Evolutionary conservation across 2,797 vertebrate species (phyloP).

Genomic region (Rhinatrema bivittatum): DNA sequence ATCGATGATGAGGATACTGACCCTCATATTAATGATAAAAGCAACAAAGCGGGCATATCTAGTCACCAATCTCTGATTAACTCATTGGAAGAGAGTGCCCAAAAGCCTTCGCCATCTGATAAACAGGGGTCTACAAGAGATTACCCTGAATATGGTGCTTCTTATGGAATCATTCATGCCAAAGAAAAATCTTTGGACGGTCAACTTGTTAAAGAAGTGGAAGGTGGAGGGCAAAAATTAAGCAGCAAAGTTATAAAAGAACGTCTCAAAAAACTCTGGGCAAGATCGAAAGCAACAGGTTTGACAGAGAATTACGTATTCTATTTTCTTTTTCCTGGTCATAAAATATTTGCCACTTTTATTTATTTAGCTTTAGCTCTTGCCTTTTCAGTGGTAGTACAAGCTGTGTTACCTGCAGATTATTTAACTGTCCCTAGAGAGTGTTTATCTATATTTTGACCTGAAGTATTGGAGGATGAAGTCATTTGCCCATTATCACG

Average conservation of each 20-base stretch:
- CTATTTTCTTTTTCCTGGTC: too few relatives aligned
- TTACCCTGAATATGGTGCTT: constrained; percentile 10
- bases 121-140: constrained; percentile 4
- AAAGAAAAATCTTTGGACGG: neutral
- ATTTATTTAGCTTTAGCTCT: too few relatives aligned
- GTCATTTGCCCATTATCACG: too few relatives aligned
- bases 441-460: too few relatives aligned
- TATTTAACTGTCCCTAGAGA: too few relatives aligned
- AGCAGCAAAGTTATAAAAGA: constrained; percentile 12
- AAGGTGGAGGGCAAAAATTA: constrained; percentile 19
- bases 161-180: neutral
- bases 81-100: neutral
- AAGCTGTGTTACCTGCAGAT: too few relatives aligned
- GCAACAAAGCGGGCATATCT: neutral
- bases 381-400: too few relatives aligned
- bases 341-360: too few relatives aligned
- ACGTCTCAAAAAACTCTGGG: constrained; percentile 24
- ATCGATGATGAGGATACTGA: constrained; percentile 42
- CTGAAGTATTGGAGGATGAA: too few relatives aligned
- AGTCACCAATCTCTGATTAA: neutral
- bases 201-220: neutral
- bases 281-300: constrained; percentile 47
- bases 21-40: neutral
- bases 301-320: too few relatives aligned
- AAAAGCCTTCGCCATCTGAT: neutral